A percentile compares a stretch with the other conserved stretches of the same genome.
These are phyloP conservation scores for Oryzias javanicus DNA, from an alignment of 2,113 vertebrate species.

Conservation along the genomic window DNA sequence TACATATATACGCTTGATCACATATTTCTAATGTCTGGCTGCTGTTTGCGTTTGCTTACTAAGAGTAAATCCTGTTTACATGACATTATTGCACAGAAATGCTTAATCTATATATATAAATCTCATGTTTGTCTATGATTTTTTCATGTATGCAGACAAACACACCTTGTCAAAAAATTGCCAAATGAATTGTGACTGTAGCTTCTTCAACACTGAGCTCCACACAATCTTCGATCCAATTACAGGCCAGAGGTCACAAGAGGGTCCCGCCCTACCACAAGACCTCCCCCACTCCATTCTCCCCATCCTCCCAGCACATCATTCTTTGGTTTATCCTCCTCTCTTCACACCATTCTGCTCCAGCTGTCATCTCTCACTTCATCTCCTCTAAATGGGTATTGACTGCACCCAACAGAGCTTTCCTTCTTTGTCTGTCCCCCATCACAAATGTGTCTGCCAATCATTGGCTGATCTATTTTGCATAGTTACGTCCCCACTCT, in stretches of 20 bases:
- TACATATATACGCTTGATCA: neutral
- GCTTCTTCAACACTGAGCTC: slow-evolving; percentile 48
- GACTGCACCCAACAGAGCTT: slow-evolving; percentile 62
- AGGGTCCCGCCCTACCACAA: slow-evolving; percentile 55
- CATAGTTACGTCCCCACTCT: slow-evolving; percentile 39
- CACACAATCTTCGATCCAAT: slow-evolving; percentile 54
- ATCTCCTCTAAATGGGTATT: slow-evolving; percentile 71
- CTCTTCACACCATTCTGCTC: slow-evolving; percentile 66
- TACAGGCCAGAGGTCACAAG: slow-evolving; percentile 66
- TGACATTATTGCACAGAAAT: no score
- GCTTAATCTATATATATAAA: no score
- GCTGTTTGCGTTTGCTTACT: no score
- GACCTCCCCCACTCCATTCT: slow-evolving; percentile 53
- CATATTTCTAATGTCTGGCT: no score
- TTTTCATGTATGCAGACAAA: no score
- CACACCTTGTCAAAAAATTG: neutral
- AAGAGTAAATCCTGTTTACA: no score
- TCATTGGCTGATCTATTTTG: slow-evolving; percentile 52
- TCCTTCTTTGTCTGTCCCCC: slow-evolving; percentile 58
- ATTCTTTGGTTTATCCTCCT: slow-evolving; percentile 60
- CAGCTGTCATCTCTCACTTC: slow-evolving; percentile 73
- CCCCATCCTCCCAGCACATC: slow-evolving; percentile 59
- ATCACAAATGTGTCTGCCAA: slow-evolving; percentile 70
- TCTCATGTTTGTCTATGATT: no score
- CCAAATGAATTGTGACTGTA: slow-evolving; percentile 45